Percentiles rank a stretch among this genome's conserved stretches.
phyloP scores from a whole-genome alignment of 2,113 vertebrate genomes.

The Hypocryptadius cinnamomeus region DNA sequence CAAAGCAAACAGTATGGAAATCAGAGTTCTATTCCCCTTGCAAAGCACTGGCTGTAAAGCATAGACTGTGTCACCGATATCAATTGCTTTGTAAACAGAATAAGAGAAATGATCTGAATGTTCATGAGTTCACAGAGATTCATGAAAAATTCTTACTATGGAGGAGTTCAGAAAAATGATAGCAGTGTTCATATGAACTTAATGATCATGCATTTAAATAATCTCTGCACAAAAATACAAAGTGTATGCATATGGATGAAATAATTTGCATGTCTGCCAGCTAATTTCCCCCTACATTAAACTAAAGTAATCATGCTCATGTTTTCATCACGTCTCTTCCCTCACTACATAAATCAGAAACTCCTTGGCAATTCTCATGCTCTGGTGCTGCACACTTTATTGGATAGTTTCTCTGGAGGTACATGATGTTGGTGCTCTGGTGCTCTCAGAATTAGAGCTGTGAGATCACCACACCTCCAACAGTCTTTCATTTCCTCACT shows the following conservation, averaged over 20 bases:
- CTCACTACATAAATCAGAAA: background rate
- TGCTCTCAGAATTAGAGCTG: background rate
- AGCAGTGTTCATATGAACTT: background rate
- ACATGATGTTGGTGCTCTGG: background rate
- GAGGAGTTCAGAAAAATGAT: background rate
- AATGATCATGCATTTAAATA: background rate
- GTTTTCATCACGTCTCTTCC: background rate
- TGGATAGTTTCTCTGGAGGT: background rate
- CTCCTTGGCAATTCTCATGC: background rate
- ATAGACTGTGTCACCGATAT: accelerated
- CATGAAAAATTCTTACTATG: background rate
- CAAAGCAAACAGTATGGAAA: background rate
- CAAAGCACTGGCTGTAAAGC: background rate
- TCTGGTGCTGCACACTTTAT: background rate
- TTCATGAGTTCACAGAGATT: background rate
- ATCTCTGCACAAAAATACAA: background rate
- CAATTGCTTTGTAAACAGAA: background rate
- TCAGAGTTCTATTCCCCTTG: background rate
- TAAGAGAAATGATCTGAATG: background rate
- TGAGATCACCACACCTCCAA: background rate
- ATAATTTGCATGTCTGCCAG: background rate
- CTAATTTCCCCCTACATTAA: background rate
- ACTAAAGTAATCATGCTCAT: background rate
- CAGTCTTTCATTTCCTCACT: background rate
- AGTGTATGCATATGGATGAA: background rate